Evolutionary conservation across 2,888 invertebrate species (phyloP).

Genomic region (Phania funesta): DNA sequence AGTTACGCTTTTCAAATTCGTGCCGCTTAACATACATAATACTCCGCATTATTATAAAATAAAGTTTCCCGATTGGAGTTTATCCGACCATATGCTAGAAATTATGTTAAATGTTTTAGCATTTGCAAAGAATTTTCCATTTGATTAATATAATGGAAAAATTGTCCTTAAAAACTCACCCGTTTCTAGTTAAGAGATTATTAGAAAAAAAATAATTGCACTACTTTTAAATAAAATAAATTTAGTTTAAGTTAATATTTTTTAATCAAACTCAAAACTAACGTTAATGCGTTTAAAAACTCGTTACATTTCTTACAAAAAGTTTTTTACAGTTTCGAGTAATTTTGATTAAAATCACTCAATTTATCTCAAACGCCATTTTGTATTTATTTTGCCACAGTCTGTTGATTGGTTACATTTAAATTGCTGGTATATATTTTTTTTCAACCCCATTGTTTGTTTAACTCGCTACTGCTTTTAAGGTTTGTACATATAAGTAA

Average conservation of each 20-base stretch:
- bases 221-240: not conserved
- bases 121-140: not conserved
- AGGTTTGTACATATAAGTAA: no score
- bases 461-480: constrained; percentile 45
- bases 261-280: constrained; percentile 24
- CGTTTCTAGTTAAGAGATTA: not conserved
- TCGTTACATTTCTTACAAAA: not conserved
- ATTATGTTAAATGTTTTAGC: no score
- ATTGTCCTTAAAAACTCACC: constrained; percentile 9
- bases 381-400: constrained; percentile 32
- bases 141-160: not conserved
- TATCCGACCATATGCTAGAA: no score
- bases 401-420: constrained; percentile 44
- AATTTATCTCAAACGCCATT: constrained; percentile 43
- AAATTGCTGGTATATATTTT: not conserved
- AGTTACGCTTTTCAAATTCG: no score
- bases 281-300: constrained; percentile 5
- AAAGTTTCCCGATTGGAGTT: no score
- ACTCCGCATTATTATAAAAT: no score
- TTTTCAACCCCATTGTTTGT: constrained; percentile 45
- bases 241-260: not conserved
- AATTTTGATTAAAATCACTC: constrained; percentile 28
- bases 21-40: no score
- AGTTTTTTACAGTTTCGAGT: constrained; percentile 13
- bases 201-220: not conserved